Evolutionary conservation across 2,888 invertebrate species (phyloP).

Genomic region (Macrosoma leucophasiata): DNA sequence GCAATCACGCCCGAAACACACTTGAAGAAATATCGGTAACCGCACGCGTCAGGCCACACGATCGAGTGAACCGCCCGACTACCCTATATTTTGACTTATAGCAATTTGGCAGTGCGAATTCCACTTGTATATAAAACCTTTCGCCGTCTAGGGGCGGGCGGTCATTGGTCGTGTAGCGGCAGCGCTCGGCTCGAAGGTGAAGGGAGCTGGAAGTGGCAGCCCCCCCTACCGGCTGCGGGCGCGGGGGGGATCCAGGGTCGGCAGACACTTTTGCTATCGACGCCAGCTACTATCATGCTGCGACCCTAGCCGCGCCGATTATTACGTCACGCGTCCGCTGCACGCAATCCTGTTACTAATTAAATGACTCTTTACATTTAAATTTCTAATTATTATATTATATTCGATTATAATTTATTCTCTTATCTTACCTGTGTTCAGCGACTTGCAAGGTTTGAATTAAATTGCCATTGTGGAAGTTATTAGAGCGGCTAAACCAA

Average conservation of each 20-base stretch:
- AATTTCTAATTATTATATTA: too few species aligned
- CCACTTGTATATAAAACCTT: conserved; percentile 80
- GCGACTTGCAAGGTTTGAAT: too few species aligned
- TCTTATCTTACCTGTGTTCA: too few species aligned
- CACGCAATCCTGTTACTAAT: conserved; percentile 8
- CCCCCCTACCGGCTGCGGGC: conserved; percentile 48
- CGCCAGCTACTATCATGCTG: conserved; percentile 49
- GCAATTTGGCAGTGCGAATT: conserved; percentile 76
- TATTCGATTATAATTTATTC: too few species aligned
- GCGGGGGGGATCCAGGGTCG: conserved; percentile 67
- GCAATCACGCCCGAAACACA: conserved; percentile 38
- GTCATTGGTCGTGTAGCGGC: conserved; percentile 60
- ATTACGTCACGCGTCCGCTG: conserved; percentile 41
- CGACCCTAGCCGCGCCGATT: conserved; percentile 43
- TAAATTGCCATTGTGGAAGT: too few species aligned
- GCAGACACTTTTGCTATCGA: conserved; percentile 71
- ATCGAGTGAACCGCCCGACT: conserved; percentile 70
- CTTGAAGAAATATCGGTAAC: conserved; percentile 22
- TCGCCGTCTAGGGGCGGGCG: conserved; percentile 71
- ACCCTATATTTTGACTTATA: conserved; percentile 79
- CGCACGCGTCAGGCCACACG: conserved; percentile 40
- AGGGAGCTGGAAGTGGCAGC: conserved; percentile 68
- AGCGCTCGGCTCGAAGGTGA: conserved; percentile 36
- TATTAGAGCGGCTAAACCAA: too few species aligned
- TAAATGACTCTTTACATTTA: conserved; percentile 13